Evolutionary conservation across 2,888 invertebrate genomes (phyloP).

Genomic region (Platycheirus rosarum): DNA sequence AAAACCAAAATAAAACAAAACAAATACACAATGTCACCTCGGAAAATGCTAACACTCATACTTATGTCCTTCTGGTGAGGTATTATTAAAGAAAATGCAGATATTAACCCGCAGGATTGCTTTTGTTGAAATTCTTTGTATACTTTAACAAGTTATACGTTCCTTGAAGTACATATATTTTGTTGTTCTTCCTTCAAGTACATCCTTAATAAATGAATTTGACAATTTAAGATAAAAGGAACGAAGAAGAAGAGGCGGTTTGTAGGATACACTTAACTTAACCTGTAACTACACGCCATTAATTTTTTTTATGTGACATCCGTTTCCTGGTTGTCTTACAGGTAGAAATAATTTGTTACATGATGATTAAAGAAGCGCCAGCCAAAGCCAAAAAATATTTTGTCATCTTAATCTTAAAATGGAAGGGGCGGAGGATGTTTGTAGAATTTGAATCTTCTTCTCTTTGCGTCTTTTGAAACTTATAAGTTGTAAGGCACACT

Average conservation of each 20-base stretch:
- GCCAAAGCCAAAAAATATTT: conserved; percentile 15
- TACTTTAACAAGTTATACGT: conserved; percentile 47
- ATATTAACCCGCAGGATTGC: conserved; percentile 65
- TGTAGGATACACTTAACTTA: conserved; percentile 34
- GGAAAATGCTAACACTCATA: background rate
- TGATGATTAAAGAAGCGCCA: conserved; percentile 33
- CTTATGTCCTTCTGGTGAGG: conserved; percentile 13
- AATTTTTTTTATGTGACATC: conserved; percentile 1
- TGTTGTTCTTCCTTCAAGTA: background rate
- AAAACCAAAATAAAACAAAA: background rate
- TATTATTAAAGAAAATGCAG: conserved; percentile 59
- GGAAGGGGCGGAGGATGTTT: no score
- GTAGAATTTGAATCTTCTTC: no score
- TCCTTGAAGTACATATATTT: conserved; percentile 20
- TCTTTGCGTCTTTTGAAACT: background rate
- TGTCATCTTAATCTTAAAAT: background rate
- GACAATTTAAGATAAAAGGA: conserved; percentile 1
- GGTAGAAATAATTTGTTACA: conserved; percentile 52
- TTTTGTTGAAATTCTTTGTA: conserved; percentile 58
- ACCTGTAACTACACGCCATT: background rate
- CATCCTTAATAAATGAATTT: background rate
- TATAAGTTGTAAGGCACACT: no score
- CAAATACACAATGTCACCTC: conserved; percentile 11
- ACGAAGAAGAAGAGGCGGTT: conserved; percentile 21
- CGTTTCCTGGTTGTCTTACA: conserved; percentile 8